These are phyloP conservation scores for Drosophila parabipectinata DNA, from an alignment of 1,140 invertebrate genomes.

Conservation along the genomic window DNA sequence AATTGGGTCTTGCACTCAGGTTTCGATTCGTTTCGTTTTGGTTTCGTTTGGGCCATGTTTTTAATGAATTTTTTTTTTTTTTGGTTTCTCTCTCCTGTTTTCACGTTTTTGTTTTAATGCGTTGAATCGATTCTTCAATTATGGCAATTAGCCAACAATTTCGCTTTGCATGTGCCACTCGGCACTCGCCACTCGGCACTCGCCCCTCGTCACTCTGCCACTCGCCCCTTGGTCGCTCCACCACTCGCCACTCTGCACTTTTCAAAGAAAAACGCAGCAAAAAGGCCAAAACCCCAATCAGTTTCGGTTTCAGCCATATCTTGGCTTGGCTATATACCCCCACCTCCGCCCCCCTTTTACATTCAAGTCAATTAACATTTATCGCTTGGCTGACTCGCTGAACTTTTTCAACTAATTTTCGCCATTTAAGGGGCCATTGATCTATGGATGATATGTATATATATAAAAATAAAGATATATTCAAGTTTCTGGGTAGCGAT, in stretches of 20 bases:
- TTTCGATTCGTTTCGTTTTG: constrained; percentile 32
- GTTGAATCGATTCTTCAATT: constrained; percentile 62
- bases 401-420: constrained; percentile 24
- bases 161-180: constrained; percentile 45
- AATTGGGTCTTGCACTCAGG: constrained; percentile 48
- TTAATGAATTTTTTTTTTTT: constrained; percentile 1
- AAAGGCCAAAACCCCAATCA: constrained; percentile 17
- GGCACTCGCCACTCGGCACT: too few species aligned
- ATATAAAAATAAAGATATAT: background rate
- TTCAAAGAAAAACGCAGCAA: background rate
- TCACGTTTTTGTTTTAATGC: constrained; percentile 20
- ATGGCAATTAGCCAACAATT: constrained; percentile 67
- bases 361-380: constrained; percentile 22
- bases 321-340: background rate
- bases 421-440: background rate
- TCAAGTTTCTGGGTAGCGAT: background rate
- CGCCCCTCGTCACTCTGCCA: too few species aligned
- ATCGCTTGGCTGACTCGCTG: constrained; percentile 30
- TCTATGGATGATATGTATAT: background rate
- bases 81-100: background rate
- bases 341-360: background rate
- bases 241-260: background rate
- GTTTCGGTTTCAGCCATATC: constrained; percentile 32
- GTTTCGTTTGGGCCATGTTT: constrained; percentile 11
- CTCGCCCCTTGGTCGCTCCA: too few species aligned